These are phyloP conservation scores for Gymnoscopelus microlampas DNA, from an alignment of 2,797 vertebrate species.

Conservation along the genomic window DNA sequence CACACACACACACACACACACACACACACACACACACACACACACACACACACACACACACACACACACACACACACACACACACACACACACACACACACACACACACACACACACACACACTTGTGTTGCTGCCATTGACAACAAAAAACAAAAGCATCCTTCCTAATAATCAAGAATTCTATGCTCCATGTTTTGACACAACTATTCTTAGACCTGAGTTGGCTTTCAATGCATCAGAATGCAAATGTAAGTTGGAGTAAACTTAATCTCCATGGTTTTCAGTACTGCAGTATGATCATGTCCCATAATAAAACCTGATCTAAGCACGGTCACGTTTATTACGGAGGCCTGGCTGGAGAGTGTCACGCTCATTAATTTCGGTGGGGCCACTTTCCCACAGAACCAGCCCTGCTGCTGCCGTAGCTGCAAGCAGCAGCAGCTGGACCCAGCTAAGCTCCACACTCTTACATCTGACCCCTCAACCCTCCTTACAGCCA, in stretches of 20 bases:
- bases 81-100: slow-evolving; percentile 12
- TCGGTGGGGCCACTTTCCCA: slow-evolving; percentile 67
- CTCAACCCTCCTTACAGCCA: slow-evolving; percentile 1
- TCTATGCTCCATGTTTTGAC: background rate
- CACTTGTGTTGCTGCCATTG: background rate
- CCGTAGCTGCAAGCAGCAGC: slow-evolving; percentile 39
- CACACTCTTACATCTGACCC: slow-evolving; percentile 20
- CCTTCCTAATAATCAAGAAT: background rate
- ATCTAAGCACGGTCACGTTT: slow-evolving; percentile 54
- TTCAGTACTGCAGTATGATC: slow-evolving; percentile 7
- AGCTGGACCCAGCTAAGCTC: slow-evolving; percentile 50
- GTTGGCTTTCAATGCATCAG: background rate
- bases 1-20: slow-evolving; percentile 11
- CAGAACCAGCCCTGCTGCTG: slow-evolving; percentile 39
- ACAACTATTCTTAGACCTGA: slow-evolving; percentile 7
- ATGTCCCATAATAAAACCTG: slow-evolving; percentile 22
- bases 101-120: background rate
- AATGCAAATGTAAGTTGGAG: background rate
- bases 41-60: background rate
- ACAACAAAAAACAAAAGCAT: slow-evolving; percentile 3
- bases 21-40: background rate
- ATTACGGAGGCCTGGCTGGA: slow-evolving; percentile 48
- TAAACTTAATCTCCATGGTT: slow-evolving; percentile 16
- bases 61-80: slow-evolving; percentile 12
- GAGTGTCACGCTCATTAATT: slow-evolving; percentile 63